A percentile compares a stretch with the other conserved stretches of the same genome.
These are phyloP conservation scores for Chitala chitala DNA, from an alignment of 2,113 vertebrate species.

Conservation along the genomic window DNA sequence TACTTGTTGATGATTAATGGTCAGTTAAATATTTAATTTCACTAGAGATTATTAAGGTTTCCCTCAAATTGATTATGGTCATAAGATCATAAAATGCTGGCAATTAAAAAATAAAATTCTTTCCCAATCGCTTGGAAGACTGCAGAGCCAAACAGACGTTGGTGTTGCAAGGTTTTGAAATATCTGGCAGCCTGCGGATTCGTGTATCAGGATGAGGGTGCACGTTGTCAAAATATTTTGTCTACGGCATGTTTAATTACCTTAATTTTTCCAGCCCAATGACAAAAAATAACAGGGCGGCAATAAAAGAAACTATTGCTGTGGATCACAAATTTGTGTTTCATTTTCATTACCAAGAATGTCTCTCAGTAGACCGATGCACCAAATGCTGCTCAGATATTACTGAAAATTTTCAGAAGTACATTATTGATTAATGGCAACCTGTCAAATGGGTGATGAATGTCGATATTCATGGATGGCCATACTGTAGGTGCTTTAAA, in stretches of 20 bases:
- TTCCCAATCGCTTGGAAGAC: too few relatives aligned
- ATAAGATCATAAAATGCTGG: neutral
- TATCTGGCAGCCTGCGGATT: neutral
- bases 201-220: neutral
- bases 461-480: neutral
- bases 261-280: neutral
- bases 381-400: neutral
- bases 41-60: neutral
- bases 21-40: neutral
- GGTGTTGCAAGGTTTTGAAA: neutral
- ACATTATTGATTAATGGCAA: neutral
- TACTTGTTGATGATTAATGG: conserved; percentile 19
- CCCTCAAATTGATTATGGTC: neutral
- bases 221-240: neutral
- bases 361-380: conserved; percentile 5
- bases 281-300: neutral
- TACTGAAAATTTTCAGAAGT: neutral
- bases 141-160: neutral
- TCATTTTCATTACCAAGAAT: conserved; percentile 3
- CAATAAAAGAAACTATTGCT: neutral
- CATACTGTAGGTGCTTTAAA: too few relatives aligned
- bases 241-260: neutral
- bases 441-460: too few relatives aligned
- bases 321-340: neutral
- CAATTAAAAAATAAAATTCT: too few relatives aligned